phyloP scores from a whole-genome alignment of 1,140 invertebrate genomes.

The Eumaeus atala region DNA sequence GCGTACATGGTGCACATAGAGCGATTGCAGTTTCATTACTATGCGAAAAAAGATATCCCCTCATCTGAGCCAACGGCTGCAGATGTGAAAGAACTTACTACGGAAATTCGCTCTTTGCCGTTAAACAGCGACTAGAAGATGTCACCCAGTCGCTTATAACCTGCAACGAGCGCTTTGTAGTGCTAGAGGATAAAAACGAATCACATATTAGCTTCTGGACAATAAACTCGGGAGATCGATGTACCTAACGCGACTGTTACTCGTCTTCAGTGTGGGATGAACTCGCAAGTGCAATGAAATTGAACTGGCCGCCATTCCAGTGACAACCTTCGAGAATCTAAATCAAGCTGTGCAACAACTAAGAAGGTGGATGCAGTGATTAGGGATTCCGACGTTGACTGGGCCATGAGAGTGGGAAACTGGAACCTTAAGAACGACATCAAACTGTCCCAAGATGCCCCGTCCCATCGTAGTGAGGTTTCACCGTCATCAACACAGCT shows the following conservation, averaged over 20 bases:
- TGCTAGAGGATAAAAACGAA: constrained; percentile 11
- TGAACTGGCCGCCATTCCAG: constrained; percentile 12
- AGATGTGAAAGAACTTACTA: constrained; percentile 13
- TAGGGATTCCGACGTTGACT: constrained; percentile 8
- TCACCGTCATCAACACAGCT: not conserved
- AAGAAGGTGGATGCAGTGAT: not conserved
- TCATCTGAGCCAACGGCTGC: not conserved
- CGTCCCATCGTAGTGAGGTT: not conserved
- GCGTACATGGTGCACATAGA: not conserved
- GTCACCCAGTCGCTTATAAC: constrained; percentile 14
- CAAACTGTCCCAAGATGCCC: too few relatives aligned
- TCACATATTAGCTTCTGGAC: constrained; percentile 12
- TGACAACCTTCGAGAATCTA: not conserved
- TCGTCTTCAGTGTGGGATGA: not conserved
- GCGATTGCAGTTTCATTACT: not conserved
- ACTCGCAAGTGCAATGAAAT: constrained; percentile 12
- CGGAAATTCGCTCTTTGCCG: constrained; percentile 10
- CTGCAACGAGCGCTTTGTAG: constrained; percentile 17
- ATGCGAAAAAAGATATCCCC: not conserved
- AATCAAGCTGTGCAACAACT: not conserved
- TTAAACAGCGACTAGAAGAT: constrained; percentile 17
- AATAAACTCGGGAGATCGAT: constrained; percentile 4
- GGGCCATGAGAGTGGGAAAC: constrained; percentile 1
- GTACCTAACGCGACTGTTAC: constrained; percentile 16
- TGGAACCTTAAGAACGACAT: not conserved